Conservation (phyloP, 1,140 invertebrate species). For the Drosophila ambigua region DNA sequence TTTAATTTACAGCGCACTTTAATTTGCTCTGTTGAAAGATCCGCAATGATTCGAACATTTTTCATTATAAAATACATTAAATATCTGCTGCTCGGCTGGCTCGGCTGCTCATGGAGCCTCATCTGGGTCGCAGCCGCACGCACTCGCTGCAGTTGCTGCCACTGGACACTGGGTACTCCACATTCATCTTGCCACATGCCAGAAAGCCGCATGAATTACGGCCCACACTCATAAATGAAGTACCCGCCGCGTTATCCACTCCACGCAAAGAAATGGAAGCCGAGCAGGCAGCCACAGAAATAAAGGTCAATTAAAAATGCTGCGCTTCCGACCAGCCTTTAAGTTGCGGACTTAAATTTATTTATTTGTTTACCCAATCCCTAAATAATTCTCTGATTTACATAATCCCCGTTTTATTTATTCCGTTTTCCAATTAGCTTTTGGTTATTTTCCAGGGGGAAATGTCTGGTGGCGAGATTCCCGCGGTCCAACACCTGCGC, state of each 20-base stretch:
- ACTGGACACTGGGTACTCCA: conserved; percentile 9
- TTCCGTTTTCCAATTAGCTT: conserved; percentile 34
- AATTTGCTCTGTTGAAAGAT: neutral
- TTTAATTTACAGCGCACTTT: neutral
- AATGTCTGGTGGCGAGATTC: neutral
- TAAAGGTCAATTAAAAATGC: conserved; percentile 7
- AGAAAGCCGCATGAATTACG: conserved; percentile 22
- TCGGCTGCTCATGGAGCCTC: neutral
- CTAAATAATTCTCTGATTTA: conserved; percentile 3
- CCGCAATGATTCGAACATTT: no score
- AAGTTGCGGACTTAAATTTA: neutral
- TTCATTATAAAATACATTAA: neutral
- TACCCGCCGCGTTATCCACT: conserved; percentile 28
- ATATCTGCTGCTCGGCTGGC: no score
- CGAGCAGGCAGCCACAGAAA: neutral
- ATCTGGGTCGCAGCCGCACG: neutral
- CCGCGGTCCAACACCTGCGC: conserved; percentile 29
- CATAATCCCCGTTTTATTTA: conserved; percentile 31
- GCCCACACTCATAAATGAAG: conserved; percentile 28
- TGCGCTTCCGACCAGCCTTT: neutral
- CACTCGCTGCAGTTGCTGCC: conserved; percentile 1
- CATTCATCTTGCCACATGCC: conserved; percentile 30
- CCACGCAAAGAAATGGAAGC: no score
- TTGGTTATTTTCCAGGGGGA: conserved; percentile 5
- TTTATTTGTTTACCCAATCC: neutral